Conservation (phyloP, 2,113 vertebrate species). For the Neodontobutis hainanensis region DNA sequence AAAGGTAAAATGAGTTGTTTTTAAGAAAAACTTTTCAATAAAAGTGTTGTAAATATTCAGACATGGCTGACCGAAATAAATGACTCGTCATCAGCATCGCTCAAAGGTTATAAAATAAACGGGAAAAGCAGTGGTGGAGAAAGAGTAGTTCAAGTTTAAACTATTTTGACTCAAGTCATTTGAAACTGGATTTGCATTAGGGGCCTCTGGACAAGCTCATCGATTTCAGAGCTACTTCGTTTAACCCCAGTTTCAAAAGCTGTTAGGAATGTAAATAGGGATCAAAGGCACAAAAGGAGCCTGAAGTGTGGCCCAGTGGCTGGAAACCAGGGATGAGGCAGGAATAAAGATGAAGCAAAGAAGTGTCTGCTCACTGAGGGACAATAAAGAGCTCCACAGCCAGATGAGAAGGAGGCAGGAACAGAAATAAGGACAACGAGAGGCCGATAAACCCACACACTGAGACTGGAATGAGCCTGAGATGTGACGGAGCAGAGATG, state of each 20-base stretch:
- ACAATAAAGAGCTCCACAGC: slow-evolving; percentile 4
- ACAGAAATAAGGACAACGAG: slow-evolving; percentile 17
- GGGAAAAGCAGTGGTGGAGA: not conserved
- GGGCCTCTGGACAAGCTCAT: not conserved
- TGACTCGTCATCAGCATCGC: not conserved
- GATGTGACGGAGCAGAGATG: slow-evolving; percentile 22
- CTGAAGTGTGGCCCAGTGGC: slow-evolving; percentile 1
- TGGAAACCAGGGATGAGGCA: not conserved
- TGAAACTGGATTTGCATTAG: slow-evolving; percentile 3
- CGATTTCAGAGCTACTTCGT: slow-evolving; percentile 1
- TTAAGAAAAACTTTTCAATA: slow-evolving; percentile 1
- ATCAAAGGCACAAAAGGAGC: slow-evolving; percentile 8
- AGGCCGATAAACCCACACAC: slow-evolving; percentile 26
- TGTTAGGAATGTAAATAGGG: slow-evolving; percentile 1
- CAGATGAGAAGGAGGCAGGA: slow-evolving; percentile 27
- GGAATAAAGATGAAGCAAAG: slow-evolving; percentile 13
- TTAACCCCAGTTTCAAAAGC: not conserved
- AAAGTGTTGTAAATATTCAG: not conserved
- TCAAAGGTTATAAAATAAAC: not conserved
- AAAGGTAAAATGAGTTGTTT: not conserved
- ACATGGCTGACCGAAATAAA: not conserved
- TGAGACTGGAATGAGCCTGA: slow-evolving; percentile 9
- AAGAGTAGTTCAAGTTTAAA: not conserved
- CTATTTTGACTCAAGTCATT: not conserved
- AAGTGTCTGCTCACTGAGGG: too few relatives aligned